A percentile compares a stretch with the other conserved stretches of the same genome.
Conservation (phyloP, 2,113 vertebrate genomes). For the Thunnus thynnus region DNA sequence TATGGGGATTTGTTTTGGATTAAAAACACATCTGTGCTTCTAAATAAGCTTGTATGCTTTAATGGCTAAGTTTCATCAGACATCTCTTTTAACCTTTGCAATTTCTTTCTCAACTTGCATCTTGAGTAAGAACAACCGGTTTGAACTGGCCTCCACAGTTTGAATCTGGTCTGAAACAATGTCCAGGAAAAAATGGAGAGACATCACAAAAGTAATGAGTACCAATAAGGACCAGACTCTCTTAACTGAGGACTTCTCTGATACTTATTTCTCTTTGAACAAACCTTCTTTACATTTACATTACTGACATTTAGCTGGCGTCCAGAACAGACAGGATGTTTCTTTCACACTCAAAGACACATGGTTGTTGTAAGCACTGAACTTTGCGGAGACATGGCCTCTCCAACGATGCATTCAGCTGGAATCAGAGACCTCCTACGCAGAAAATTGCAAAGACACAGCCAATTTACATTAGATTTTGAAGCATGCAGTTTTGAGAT, state of each 20-base stretch:
- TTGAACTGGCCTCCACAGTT: background rate
- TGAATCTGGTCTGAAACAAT: slow-evolving; percentile 4
- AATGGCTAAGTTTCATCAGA: background rate
- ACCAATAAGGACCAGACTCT: too few relatives aligned
- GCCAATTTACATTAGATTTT: slow-evolving; percentile 23
- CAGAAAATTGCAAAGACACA: slow-evolving; percentile 2
- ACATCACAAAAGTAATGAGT: too few relatives aligned
- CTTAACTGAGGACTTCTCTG: background rate
- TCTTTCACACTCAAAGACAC: slow-evolving; percentile 4
- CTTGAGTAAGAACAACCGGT: slow-evolving; percentile 18
- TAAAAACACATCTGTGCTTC: slow-evolving; percentile 34
- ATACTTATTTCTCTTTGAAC: background rate
- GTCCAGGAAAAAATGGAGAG: too few relatives aligned
- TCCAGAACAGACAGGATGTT: background rate
- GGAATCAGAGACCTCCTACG: slow-evolving; percentile 3
- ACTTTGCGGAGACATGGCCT: slow-evolving; percentile 1
- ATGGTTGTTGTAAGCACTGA: slow-evolving; percentile 9
- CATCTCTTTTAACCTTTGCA: background rate
- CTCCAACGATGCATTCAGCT: background rate
- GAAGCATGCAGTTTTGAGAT: background rate
- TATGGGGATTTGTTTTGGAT: slow-evolving; percentile 6
- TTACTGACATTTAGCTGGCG: background rate
- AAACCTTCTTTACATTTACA: background rate
- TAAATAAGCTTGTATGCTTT: background rate
- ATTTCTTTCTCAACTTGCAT: background rate